phyloP scores from a whole-genome alignment of 2,888 invertebrate genomes.

The Anoplius nigerrimus region DNA sequence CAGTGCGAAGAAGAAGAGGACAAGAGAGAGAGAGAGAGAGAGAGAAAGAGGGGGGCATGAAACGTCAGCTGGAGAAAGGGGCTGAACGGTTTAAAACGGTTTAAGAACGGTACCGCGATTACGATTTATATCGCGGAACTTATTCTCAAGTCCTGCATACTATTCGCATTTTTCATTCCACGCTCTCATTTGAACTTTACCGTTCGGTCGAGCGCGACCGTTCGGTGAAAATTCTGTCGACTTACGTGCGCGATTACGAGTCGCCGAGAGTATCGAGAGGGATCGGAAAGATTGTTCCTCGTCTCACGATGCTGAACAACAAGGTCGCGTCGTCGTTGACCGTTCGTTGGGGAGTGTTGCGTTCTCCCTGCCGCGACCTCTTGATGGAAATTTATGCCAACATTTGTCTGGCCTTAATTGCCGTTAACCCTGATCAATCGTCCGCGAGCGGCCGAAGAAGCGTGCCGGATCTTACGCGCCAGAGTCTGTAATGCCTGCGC shows the following conservation, averaged over 20 bases:
- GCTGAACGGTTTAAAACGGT: constrained; percentile 8
- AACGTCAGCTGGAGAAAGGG: neutral
- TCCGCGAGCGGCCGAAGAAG: no score
- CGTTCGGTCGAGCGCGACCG: constrained; percentile 2
- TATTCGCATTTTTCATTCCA: constrained; percentile 33
- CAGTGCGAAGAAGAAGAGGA: constrained; percentile 2
- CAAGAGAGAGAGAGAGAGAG: neutral
- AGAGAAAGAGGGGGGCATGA: constrained; percentile 4
- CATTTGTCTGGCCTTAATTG: constrained; percentile 48
- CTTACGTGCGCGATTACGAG: no score
- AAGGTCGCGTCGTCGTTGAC: neutral
- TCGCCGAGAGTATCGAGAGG: neutral
- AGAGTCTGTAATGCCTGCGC: no score
- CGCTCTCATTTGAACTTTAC: constrained; percentile 16
- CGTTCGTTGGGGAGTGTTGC: neutral
- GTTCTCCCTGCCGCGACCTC: constrained; percentile 35
- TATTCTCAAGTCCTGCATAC: neutral
- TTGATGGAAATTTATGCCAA: constrained; percentile 56
- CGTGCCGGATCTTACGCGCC: no score
- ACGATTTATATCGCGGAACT: constrained; percentile 44
- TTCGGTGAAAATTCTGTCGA: neutral
- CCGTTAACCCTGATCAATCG: constrained; percentile 51
- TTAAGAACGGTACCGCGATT: constrained; percentile 22
- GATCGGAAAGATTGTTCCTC: no score
- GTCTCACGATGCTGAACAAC: no score